phyloP scores from a whole-genome alignment of 1,140 invertebrate genomes.

The Teleopsis dalmanni region DNA sequence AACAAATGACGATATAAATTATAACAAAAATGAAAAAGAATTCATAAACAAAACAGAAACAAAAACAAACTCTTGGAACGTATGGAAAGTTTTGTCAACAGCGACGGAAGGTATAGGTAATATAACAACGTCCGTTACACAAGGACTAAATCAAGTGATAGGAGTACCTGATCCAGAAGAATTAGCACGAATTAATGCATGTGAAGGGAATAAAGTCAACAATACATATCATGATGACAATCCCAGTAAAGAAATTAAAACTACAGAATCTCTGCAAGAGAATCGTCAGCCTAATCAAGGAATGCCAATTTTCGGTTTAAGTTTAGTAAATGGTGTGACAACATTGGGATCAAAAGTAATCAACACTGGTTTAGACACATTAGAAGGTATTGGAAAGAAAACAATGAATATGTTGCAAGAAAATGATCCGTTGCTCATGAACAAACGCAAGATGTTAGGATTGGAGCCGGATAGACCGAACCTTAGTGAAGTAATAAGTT shows the following conservation, averaged over 20 bases:
- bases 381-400: conserved; percentile 88
- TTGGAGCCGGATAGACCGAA: conserved; percentile 53
- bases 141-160: conserved; percentile 66
- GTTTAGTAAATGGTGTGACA: conserved; percentile 58
- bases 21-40: conserved; percentile 3
- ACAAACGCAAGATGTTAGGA: conserved; percentile 69
- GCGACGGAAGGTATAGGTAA: conserved; percentile 65
- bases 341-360: conserved; percentile 70
- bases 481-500: conserved; percentile 45
- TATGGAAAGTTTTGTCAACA: conserved; percentile 55
- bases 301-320: conserved; percentile 21
- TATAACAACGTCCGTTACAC: conserved; percentile 69
- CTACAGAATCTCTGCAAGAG: background rate
- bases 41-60: conserved; percentile 13
- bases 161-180: conserved; percentile 70
- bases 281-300: background rate
- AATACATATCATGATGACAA: conserved; percentile 15
- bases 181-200: conserved; percentile 51
- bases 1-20: conserved; percentile 1
- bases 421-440: conserved; percentile 77
- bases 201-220: conserved; percentile 20
- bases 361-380: conserved; percentile 73
- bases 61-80: conserved; percentile 9
- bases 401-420: conserved; percentile 88
- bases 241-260: conserved; percentile 12